phyloP scores from a whole-genome alignment of 2,113 vertebrate genomes.

The Pelobates fuscus region DNA sequence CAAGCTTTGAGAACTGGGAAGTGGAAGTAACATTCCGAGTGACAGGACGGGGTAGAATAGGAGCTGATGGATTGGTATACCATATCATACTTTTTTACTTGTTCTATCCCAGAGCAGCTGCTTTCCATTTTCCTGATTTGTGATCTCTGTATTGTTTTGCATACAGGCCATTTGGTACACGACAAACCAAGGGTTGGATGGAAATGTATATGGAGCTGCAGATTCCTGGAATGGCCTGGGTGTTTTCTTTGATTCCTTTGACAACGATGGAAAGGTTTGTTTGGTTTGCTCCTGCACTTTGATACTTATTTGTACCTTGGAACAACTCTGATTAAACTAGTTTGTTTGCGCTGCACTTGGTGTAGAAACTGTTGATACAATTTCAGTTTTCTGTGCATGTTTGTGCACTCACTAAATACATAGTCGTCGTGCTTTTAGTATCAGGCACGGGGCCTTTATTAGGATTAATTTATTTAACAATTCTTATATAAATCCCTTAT shows the following conservation, averaged over 20 bases:
- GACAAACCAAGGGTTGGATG: conserved; percentile 82
- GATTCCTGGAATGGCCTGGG: conserved; percentile 93
- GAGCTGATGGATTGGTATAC: conserved; percentile 90
- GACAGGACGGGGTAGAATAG: conserved; percentile 89
- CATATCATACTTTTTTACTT: neutral
- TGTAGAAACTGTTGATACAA: neutral
- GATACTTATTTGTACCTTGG: neutral
- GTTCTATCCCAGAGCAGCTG: neutral
- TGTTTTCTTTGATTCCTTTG: conserved; percentile 97
- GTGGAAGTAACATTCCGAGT: conserved; percentile 91
- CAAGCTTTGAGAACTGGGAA: conserved; percentile 88
- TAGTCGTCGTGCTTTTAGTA: no score
- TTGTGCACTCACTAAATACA: no score
- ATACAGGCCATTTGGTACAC: conserved; percentile 92
- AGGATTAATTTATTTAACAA: no score
- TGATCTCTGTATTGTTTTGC: neutral
- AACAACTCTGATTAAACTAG: neutral
- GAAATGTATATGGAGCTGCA: conserved; percentile 90
- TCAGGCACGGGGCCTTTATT: no score
- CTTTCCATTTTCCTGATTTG: neutral
- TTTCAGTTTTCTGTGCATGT: no score
- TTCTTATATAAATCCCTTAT: no score
- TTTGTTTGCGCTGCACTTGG: neutral
- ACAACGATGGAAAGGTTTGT: conserved; percentile 95
- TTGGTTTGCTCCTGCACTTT: conserved; percentile 18